These are phyloP conservation scores for Diabrotica undecimpunctata DNA, from an alignment of 1,140 invertebrate species.

Conservation along the genomic window DNA sequence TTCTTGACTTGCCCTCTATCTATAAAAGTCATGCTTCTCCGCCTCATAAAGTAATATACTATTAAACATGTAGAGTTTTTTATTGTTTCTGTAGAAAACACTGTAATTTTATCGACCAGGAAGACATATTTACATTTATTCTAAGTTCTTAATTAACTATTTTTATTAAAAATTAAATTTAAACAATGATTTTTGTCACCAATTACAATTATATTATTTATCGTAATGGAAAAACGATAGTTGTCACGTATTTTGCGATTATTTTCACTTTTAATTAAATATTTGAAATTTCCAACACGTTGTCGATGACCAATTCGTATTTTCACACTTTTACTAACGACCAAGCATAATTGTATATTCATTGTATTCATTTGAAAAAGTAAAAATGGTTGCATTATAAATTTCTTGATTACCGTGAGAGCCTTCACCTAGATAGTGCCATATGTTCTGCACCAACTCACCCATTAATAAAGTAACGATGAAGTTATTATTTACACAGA, in stretches of 20 bases:
- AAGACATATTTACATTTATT: too few relatives aligned
- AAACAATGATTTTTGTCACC: too few relatives aligned
- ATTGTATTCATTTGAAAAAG: neutral
- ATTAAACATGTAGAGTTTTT: too few relatives aligned
- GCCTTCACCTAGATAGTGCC: slow-evolving; percentile 14
- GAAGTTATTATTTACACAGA: too few relatives aligned
- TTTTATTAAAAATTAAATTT: too few relatives aligned
- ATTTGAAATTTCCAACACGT: neutral
- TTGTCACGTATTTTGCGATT: neutral
- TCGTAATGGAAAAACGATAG: neutral
- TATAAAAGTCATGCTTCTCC: too few relatives aligned
- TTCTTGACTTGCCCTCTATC: too few relatives aligned
- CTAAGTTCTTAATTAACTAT: too few relatives aligned
- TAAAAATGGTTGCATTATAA: neutral
- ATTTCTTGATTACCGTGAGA: neutral
- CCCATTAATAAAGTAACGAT: neutral
- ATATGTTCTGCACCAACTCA: slow-evolving; percentile 6
- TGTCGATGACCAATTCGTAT: neutral
- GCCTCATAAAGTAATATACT: too few relatives aligned
- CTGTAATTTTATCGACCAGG: too few relatives aligned
- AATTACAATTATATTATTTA: neutral
- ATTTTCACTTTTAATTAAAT: neutral
- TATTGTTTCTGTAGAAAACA: too few relatives aligned
- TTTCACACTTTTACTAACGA: slow-evolving; percentile 1
- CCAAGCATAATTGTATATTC: neutral